These are phyloP conservation scores for Xiphydria camelus DNA, from an alignment of 2,888 invertebrate species.

Conservation along the genomic window DNA sequence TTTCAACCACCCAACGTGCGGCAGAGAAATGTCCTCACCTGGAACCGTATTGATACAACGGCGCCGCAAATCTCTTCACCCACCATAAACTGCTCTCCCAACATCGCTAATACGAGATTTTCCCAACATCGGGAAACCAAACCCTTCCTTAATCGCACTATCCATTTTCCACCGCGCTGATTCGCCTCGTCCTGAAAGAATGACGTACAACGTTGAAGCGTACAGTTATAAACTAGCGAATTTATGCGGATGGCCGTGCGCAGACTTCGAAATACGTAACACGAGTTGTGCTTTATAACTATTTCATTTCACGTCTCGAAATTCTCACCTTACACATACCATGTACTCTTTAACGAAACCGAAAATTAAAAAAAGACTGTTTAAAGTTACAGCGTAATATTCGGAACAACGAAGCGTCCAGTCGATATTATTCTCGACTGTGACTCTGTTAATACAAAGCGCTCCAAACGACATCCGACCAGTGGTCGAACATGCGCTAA, in stretches of 20 bases:
- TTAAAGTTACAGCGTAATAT: conserved; percentile 3
- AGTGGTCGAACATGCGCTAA: neutral
- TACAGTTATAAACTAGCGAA: neutral
- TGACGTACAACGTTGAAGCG: neutral
- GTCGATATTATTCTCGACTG: too few species aligned
- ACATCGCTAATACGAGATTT: conserved; percentile 95
- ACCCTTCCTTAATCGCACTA: conserved; percentile 91
- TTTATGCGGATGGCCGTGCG: too few species aligned
- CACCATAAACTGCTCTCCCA: conserved; percentile 99
- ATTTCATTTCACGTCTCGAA: too few species aligned
- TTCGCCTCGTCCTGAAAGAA: conserved; percentile 83
- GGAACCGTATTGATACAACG: conserved; percentile 92
- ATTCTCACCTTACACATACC: too few species aligned
- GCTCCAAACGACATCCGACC: too few species aligned
- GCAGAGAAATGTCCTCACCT: conserved; percentile 67
- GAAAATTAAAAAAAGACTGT: conserved; percentile 1
- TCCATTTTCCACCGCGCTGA: conserved; percentile 97
- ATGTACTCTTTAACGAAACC: too few species aligned
- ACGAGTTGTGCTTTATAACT: too few species aligned
- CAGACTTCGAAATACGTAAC: too few species aligned
- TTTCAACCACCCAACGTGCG: too few species aligned
- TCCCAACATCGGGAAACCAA: conserved; percentile 98
- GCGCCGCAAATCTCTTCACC: conserved; percentile 98
- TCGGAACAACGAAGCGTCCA: neutral
- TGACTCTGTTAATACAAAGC: too few species aligned